Percentiles rank a stretch among this genome's conserved stretches.
These are phyloP conservation scores for Drosophila gunungcola DNA, from an alignment of 1,140 invertebrate genomes.

Conservation along the genomic window DNA sequence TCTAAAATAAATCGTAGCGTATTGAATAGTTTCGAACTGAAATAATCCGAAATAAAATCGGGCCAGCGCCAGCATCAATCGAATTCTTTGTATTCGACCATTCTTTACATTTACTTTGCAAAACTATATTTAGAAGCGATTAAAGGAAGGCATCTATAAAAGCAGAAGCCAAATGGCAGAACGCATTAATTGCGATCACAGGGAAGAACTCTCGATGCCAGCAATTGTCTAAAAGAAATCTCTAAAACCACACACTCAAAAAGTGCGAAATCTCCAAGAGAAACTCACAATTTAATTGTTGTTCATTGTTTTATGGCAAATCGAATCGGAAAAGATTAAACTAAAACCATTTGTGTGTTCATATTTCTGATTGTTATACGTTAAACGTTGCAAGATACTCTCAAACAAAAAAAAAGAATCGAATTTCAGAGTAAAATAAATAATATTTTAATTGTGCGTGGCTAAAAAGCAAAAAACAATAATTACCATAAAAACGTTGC, in stretches of 20 bases:
- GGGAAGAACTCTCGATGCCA: conserved; percentile 67
- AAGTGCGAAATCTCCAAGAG: conserved; percentile 43
- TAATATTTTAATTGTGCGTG: conserved; percentile 70
- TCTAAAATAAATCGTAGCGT: conserved; percentile 17
- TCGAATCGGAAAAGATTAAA: conserved; percentile 20
- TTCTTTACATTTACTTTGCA: conserved; percentile 6
- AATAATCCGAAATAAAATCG: conserved; percentile 23
- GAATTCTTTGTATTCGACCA: conserved; percentile 27
- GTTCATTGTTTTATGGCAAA: conserved; percentile 44
- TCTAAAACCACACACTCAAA: conserved; percentile 39
- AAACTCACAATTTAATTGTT: conserved; percentile 35
- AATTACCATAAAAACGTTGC: conserved; percentile 46
- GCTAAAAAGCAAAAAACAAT: conserved; percentile 50
- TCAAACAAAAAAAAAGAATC: background rate
- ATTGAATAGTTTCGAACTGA: conserved; percentile 20
- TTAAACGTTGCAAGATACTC: conserved; percentile 37
- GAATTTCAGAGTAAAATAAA: conserved; percentile 33
- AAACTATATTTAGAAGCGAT: conserved; percentile 59
- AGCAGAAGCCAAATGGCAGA: conserved; percentile 34
- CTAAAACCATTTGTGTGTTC: conserved; percentile 40
- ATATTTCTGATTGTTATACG: conserved; percentile 63
- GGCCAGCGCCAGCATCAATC: conserved; percentile 20
- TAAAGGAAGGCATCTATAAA: conserved; percentile 52
- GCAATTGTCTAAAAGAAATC: conserved; percentile 44
- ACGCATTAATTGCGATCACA: conserved; percentile 53